Base-by-base conservation (phyloP, 1,140 invertebrate species). In the Trypoxylus dichotomus region DNA sequence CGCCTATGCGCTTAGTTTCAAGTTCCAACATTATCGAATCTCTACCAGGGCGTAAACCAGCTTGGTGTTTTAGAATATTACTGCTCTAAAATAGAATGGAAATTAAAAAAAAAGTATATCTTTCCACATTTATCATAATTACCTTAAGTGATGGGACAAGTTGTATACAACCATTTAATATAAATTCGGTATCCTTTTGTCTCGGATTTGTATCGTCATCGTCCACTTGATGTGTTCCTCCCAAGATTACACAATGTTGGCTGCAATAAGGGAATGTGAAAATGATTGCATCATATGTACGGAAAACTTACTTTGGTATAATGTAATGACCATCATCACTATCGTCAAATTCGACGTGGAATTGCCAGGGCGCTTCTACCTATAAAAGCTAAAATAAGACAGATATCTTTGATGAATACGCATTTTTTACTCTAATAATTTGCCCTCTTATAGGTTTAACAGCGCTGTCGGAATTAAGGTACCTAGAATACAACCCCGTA, bases 21-120 rank as follows among this genome's bases (percentile, higher is more conserved):
- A 85, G 79, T 82, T 96, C 94, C 0, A 96, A 82, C 54, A 94
- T 88, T 25, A 95, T 86, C 77, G 83, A 77, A 0, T 83, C 76
- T 63, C 95, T 87, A 29, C 90, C 92, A 0, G 95, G 95, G 75
- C 95, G 86, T 10, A 96, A 83, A 0, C 95, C 95, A 0, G 91
- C 93, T 91, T 92, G 93, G 77, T 93, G 87, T 8, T 84, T 86
- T 3, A 93, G 74, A 24, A 90, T 83, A 80, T 87, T 74, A 3
- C 77, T 79, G 11, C 47, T 25, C 77, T 78, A 37, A 37, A 74
- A 63, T 24, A 0, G 6, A 71, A 27, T 27, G 10, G 1, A 24
- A 24, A 29, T 29, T 1, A 21, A 15, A 13, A 13, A n/a, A n/a
- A 71, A 27, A 15, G 1, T 71, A 71, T 3, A 27, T 3, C 25